phyloP scores from a whole-genome alignment of 2,113 vertebrate species.

The Neolamprologus toae region DNA sequence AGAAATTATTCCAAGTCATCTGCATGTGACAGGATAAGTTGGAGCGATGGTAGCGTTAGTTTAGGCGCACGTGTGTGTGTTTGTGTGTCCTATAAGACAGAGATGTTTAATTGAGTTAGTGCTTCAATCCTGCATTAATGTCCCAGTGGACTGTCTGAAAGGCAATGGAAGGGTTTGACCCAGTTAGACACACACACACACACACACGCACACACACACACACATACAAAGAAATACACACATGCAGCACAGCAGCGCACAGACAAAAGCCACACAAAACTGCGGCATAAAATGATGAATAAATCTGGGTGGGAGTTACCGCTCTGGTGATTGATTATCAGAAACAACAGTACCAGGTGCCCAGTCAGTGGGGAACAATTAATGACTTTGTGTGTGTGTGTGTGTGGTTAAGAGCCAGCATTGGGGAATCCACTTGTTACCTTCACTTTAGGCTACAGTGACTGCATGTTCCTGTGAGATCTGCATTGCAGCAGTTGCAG shows the following conservation, averaged over 20 bases:
- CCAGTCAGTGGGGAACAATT: conserved; percentile 21
- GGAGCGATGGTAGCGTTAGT: not conserved
- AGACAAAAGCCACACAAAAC: not conserved
- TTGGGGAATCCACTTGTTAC: not conserved
- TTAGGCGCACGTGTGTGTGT: not conserved
- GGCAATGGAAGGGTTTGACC: conserved; percentile 46
- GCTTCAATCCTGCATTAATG: conserved; percentile 53
- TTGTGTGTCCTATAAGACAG: not conserved
- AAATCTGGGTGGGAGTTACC: not conserved
- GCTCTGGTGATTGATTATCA: conserved; percentile 18
- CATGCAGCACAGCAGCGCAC: not conserved
- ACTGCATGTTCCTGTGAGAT: not conserved
- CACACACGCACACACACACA: fast-evolving
- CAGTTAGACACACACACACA: not conserved
- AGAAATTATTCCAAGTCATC: not conserved
- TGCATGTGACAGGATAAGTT: not conserved
- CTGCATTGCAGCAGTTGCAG: conserved; percentile 44
- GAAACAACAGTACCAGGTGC: not conserved
- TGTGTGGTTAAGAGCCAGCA: not conserved
- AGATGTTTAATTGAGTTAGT: conserved; percentile 50
- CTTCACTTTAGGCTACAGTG: not conserved
- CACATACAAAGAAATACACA: not conserved
- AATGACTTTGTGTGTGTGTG: not conserved
- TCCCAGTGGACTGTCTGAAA: conserved; percentile 20
- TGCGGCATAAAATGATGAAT: not conserved